phyloP scores from a whole-genome alignment of 2,888 invertebrate genomes.

The Eupithecia insigniata region DNA sequence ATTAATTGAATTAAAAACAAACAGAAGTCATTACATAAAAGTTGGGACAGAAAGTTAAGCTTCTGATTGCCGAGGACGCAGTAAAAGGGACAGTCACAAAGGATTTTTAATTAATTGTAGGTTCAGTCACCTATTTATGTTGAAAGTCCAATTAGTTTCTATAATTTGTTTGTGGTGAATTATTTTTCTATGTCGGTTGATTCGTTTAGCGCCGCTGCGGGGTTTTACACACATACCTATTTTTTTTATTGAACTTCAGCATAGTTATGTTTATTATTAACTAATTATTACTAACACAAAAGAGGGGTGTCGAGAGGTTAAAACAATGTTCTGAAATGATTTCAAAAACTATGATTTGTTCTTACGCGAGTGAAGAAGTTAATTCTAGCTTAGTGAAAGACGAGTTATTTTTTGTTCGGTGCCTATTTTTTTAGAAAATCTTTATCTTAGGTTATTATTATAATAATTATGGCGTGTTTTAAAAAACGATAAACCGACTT shows the following conservation, averaged over 20 bases:
- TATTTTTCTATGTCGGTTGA: slow-evolving; percentile 7
- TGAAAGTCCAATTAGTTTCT: slow-evolving; percentile 22
- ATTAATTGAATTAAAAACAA: slow-evolving; percentile 81
- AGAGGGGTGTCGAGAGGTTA: background rate
- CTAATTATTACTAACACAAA: background rate
- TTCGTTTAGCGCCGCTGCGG: background rate
- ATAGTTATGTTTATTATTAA: background rate
- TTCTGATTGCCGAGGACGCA: slow-evolving; percentile 55
- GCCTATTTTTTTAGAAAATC: background rate
- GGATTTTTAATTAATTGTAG: slow-evolving; percentile 40
- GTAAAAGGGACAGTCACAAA: slow-evolving; percentile 49
- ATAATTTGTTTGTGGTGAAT: slow-evolving; percentile 23
- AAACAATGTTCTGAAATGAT: background rate
- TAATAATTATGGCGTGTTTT: no score
- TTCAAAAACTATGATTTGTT: background rate
- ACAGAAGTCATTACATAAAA: slow-evolving; percentile 74
- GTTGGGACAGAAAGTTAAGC: slow-evolving; percentile 60
- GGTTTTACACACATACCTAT: no score
- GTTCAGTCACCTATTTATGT: slow-evolving; percentile 22
- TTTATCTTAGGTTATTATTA: background rate
- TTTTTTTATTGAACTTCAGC: background rate
- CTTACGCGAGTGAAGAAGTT: background rate
- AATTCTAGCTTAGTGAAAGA: background rate
- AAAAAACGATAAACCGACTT: no score
- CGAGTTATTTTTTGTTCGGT: background rate